A percentile compares a stretch with the other conserved stretches of the same genome.
Conservation (phyloP, 1,140 invertebrate species). For the Nasonia giraulti region DNA sequence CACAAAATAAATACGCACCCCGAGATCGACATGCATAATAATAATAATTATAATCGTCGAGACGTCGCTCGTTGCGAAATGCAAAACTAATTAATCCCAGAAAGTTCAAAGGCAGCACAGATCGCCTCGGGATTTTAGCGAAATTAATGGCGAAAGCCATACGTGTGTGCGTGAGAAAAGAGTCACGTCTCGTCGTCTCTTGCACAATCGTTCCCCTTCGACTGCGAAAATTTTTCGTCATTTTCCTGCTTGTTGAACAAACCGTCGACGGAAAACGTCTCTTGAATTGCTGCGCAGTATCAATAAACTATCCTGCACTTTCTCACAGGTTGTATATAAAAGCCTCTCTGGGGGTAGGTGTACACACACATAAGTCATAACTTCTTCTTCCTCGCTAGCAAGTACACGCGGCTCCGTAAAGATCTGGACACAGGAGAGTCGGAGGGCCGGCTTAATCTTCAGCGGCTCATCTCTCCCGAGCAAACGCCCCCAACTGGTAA, state of each 20-base stretch:
- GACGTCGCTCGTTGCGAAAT: neutral
- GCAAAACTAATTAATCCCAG: conserved; percentile 17
- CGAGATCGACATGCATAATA: conserved; percentile 20
- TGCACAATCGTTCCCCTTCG: neutral
- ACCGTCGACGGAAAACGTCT: neutral
- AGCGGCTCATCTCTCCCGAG: conserved; percentile 5
- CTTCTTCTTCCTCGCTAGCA: neutral
- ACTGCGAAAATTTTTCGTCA: conserved; percentile 8
- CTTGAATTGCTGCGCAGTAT: neutral
- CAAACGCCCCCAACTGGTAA: conserved; percentile 20
- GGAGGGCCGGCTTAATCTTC: conserved; percentile 30
- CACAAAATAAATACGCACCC: neutral
- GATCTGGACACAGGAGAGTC: neutral
- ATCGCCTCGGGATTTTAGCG: conserved; percentile 37
- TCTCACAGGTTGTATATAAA: neutral
- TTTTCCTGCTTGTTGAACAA: conserved; percentile 16
- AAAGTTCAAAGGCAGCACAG: conserved; percentile 8
- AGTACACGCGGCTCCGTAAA: neutral
- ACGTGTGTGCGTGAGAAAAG: conserved; percentile 38
- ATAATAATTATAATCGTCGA: neutral
- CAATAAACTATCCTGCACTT: neutral
- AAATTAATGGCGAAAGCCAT: conserved; percentile 33
- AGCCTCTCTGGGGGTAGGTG: neutral
- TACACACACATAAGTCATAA: neutral
- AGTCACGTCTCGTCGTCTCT: neutral